Base-by-base conservation (phyloP, 2,113 vertebrate species). In the Dascyllus trimaculatus region DNA sequence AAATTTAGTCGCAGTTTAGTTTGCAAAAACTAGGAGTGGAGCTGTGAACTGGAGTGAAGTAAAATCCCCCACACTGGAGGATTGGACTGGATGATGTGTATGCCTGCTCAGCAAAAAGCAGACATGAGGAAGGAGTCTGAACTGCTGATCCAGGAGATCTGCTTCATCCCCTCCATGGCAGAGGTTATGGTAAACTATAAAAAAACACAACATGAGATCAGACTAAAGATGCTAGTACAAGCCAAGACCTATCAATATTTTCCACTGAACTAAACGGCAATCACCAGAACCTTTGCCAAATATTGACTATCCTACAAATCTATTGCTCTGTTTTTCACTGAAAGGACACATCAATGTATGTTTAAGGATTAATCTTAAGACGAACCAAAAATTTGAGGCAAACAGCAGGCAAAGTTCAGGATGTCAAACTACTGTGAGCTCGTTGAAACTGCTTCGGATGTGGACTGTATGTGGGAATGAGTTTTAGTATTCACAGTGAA, bases 61-160 rank as follows among this genome's bases (percentile, higher is more conserved):
- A 22, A 78, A 80, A 69, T 72, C 51, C 51, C 26, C 15, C 45
- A 46, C 67, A 38, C 21, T 56, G 49, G 46, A 57, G 32, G 60
- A 46, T 24, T 25, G 48, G 9, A 51, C 24, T 78, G 11, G 22
- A 72, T 80, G 29, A 70, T 71, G 17, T 46, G 53, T 75, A 14
- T 78, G 83, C 58, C 24, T 22, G 71, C 49, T 88, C 86, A 88
- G 83, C 88, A 68, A 59, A 54, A 56, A 19, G 22, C 10, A 2
- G 19, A n/a, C 52, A 57, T 35, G 25, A 52, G 24, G 49, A 56
- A 25, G 18, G 11, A 71, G 21, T 65, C 15, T 35, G 54, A 86
- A 75, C 32, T 84, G 85, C 84, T 87, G 85, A 89, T 82, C 51
- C n/a, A 32, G 51, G 58, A 72, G n/a, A 79, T 80, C 63, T 80